These are phyloP conservation scores for Tragulus kanchil DNA, from an alignment of 2,113 vertebrate species.

Conservation along the genomic window DNA sequence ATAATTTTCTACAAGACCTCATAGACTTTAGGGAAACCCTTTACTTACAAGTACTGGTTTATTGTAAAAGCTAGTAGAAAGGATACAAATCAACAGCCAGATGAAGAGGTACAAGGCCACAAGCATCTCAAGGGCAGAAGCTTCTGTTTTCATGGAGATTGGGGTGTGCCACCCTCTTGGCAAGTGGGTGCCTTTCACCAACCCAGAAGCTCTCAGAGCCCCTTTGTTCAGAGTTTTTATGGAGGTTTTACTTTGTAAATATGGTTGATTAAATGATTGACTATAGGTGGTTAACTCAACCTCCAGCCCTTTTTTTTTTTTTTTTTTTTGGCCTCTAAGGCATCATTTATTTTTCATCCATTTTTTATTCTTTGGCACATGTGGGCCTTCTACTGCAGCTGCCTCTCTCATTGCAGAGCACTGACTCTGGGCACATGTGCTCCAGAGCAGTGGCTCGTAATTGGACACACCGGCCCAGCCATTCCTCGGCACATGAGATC, in stretches of 20 bases:
- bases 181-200: rapidly evolving
- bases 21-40: background rate
- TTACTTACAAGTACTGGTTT: background rate
- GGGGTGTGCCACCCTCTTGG: background rate
- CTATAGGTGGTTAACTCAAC: background rate
- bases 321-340: no score
- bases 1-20: background rate
- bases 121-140: background rate
- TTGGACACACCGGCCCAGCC: no score
- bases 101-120: background rate
- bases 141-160: background rate
- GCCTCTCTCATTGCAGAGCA: no score
- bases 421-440: no score
- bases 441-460: no score
- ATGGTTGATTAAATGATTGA: background rate
- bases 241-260: background rate
- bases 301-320: background rate
- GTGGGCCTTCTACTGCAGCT: no score
- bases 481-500: no score
- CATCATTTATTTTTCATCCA: no score
- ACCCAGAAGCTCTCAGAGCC: background rate
- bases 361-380: no score
- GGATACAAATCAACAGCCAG: background rate
- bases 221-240: background rate
- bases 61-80: background rate